Evolutionary conservation across 2,888 invertebrate genomes (phyloP).

Genomic region (Dastarcus helophoroides): DNA sequence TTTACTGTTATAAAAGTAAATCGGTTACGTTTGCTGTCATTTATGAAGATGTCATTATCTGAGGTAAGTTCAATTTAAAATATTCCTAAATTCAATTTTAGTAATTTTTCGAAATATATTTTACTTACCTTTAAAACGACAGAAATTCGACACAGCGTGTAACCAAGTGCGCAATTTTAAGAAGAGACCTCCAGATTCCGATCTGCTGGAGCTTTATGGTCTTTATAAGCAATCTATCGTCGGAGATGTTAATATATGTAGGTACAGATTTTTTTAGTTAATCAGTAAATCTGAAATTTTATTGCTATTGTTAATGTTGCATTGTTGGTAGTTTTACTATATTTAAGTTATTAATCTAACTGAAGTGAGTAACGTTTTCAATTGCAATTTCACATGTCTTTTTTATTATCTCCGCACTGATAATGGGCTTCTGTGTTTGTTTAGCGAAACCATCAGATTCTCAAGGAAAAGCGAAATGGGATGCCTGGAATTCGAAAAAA

Average conservation of each 20-base stretch:
- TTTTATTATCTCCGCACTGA: no score
- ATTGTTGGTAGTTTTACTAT: not conserved
- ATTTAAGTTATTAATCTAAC: no score
- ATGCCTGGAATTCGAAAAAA: conserved; percentile 73
- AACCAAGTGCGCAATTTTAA: not conserved
- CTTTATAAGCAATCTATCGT: conserved; percentile 1
- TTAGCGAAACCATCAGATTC: conserved; percentile 75
- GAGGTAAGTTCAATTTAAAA: no score
- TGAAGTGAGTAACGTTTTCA: no score
- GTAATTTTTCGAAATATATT: no score
- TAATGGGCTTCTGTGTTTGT: conserved; percentile 21
- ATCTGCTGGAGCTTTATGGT: not conserved
- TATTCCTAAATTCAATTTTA: no score
- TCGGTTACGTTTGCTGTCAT: no score
- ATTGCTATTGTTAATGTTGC: not conserved
- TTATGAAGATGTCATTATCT: no score
- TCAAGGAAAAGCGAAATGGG: conserved; percentile 88
- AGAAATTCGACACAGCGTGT: no score
- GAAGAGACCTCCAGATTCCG: conserved; percentile 1
- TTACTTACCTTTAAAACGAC: no score
- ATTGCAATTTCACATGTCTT: no score
- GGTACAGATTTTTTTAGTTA: conserved; percentile 1
- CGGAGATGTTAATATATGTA: conserved; percentile 1
- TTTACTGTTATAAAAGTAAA: no score
- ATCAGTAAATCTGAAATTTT: not conserved